Conservation (phyloP, 1,140 invertebrate species). For the Lepidostoma basale region DNA sequence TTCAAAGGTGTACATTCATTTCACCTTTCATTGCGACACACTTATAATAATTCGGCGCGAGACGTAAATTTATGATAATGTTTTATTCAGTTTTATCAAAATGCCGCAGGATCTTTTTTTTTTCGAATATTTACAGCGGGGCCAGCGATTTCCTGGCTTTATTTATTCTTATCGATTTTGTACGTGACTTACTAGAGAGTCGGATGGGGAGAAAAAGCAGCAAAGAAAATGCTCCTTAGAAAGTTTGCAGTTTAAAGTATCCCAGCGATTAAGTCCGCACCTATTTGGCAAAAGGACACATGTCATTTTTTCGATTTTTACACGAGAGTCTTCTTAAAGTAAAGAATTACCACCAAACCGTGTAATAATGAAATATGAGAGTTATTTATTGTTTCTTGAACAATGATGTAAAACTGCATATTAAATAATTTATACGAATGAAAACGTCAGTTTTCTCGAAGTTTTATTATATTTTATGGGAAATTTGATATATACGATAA, state of each 20-base stretch:
- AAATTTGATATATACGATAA: too few species aligned
- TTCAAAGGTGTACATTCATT: conserved; percentile 6
- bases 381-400: not conserved
- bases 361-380: not conserved
- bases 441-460: too few species aligned
- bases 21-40: conserved; percentile 4
- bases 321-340: not conserved
- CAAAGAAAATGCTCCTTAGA: not conserved
- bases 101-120: conserved; percentile 12
- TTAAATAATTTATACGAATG: too few species aligned
- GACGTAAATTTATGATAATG: conserved; percentile 11
- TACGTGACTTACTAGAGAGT: conserved; percentile 39
- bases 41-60: not conserved
- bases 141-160: not conserved
- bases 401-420: too few species aligned
- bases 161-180: conserved; percentile 35
- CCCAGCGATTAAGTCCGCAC: not conserved
- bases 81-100: conserved; percentile 20
- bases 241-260: conserved; percentile 2
- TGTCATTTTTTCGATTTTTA: too few species aligned
- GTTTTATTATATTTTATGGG: too few species aligned
- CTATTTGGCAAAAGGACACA: too few species aligned
- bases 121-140: not conserved
- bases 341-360: not conserved
- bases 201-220: not conserved